Evolutionary conservation across 2,888 invertebrate species (phyloP).

Genomic region (Busseola fusca): DNA sequence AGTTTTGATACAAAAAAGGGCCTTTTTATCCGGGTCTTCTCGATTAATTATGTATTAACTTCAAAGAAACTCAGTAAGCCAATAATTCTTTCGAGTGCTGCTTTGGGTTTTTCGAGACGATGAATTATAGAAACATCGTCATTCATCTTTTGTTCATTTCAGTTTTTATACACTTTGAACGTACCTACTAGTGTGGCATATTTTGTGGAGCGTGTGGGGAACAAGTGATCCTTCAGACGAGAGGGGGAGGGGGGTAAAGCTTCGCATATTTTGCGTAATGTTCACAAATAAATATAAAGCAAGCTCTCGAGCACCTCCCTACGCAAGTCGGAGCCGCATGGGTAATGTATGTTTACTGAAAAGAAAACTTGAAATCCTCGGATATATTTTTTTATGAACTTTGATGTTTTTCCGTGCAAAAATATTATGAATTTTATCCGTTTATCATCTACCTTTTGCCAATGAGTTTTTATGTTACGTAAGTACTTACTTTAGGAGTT

Average conservation of each 20-base stretch:
- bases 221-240: slow-evolving; percentile 57
- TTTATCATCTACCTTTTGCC: slow-evolving; percentile 2
- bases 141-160: slow-evolving; percentile 46
- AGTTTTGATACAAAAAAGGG: slow-evolving; percentile 54
- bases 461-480: background rate
- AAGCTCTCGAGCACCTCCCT: slow-evolving; percentile 29
- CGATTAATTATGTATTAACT: slow-evolving; percentile 66
- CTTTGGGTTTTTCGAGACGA: slow-evolving; percentile 31
- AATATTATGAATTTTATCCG: slow-evolving; percentile 9
- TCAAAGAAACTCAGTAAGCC: slow-evolving; percentile 64
- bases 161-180: slow-evolving; percentile 45
- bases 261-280: slow-evolving; percentile 50
- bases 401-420: slow-evolving; percentile 24
- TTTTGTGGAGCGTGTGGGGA: slow-evolving; percentile 54
- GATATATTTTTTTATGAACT: slow-evolving; percentile 27
- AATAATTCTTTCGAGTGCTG: slow-evolving; percentile 61
- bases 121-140: slow-evolving; percentile 55
- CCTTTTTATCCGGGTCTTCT: slow-evolving; percentile 44
- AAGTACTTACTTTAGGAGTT: background rate
- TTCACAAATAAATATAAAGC: slow-evolving; percentile 56
- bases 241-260: slow-evolving; percentile 30
- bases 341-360: slow-evolving; percentile 44
- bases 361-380: slow-evolving; percentile 31
- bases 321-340: slow-evolving; percentile 24
- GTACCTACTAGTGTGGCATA: slow-evolving; percentile 35